Conservation (phyloP, 2,113 vertebrate species). For the Tychaedon coryphoeus region DNA sequence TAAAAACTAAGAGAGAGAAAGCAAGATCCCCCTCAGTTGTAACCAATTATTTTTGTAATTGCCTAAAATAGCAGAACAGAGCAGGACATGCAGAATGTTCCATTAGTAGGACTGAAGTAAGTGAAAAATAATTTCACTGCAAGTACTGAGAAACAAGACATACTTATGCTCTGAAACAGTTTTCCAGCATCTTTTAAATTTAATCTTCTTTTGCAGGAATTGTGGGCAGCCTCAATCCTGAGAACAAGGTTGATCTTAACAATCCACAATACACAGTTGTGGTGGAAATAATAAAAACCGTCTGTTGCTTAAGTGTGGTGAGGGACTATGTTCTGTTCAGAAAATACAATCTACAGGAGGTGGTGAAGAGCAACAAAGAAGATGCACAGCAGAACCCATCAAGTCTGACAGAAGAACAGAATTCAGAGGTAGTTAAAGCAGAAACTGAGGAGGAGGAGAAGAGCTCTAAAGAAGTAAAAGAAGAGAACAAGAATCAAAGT, state of each 20-base stretch:
- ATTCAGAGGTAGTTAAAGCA: not conserved
- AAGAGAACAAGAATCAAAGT: conserved; percentile 20
- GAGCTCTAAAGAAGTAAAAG: not conserved
- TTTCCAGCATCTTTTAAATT: not conserved
- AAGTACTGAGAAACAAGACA: not conserved
- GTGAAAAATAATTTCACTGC: not conserved
- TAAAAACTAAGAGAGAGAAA: not conserved
- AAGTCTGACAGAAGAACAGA: not conserved
- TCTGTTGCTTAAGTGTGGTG: conserved; percentile 93
- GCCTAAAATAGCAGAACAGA: not conserved
- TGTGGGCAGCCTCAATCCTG: conserved; percentile 87
- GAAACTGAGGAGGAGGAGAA: not conserved
- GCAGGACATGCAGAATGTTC: not conserved
- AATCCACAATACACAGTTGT: conserved; percentile 90
- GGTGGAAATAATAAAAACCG: conserved; percentile 92
- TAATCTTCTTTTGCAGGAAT: conserved; percentile 76
- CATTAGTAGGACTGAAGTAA: not conserved
- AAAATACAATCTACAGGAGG: conserved; percentile 95
- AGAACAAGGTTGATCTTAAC: conserved; percentile 92
- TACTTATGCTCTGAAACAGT: not conserved
- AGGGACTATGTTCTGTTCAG: conserved; percentile 88
- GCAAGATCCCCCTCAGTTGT: not conserved
- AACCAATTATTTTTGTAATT: not conserved
- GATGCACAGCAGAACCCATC: not conserved
- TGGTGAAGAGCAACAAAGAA: conserved; percentile 78